Percentiles rank a stretch among this genome's conserved stretches.
Evolutionary conservation across 2,888 invertebrate genomes (phyloP).

Genomic region (Cephus sareptanus): DNA sequence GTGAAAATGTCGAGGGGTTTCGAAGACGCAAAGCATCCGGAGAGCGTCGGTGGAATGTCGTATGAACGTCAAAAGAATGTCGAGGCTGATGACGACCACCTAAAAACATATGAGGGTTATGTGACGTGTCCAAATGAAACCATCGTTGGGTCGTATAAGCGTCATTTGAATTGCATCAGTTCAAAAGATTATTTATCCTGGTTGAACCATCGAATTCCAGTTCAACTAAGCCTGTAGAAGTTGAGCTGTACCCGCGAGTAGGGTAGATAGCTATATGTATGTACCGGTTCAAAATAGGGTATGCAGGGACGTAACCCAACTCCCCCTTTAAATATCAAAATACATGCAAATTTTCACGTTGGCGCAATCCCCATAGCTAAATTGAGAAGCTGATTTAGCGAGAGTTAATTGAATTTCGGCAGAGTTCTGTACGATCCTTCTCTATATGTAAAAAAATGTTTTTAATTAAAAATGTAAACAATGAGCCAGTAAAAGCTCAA

Average conservation of each 20-base stretch:
- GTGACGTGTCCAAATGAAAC: not conserved
- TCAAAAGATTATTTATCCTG: slow-evolving; percentile 17
- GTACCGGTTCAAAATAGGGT: slow-evolving; percentile 10
- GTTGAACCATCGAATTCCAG: slow-evolving; percentile 17
- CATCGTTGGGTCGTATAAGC: not conserved
- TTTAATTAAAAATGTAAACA: not conserved
- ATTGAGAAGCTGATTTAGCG: slow-evolving; percentile 31
- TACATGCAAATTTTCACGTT: slow-evolving; percentile 28
- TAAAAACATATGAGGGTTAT: not conserved
- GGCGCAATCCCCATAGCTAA: slow-evolving; percentile 18
- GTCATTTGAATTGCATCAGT: slow-evolving; percentile 24
- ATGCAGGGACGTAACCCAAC: not conserved
- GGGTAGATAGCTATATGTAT: not conserved
- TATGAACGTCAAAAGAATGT: not conserved
- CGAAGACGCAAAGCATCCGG: not conserved
- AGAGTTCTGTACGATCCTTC: not conserved
- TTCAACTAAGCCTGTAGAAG: slow-evolving; percentile 16
- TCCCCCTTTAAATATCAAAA: slow-evolving; percentile 36
- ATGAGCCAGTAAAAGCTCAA: not conserved
- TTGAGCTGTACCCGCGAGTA: not conserved
- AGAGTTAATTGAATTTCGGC: slow-evolving; percentile 33
- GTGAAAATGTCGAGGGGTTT: not conserved
- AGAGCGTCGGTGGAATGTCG: not conserved
- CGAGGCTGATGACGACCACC: not conserved
- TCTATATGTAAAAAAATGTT: not conserved